phyloP scores from a whole-genome alignment of 1,140 invertebrate species.

The Leptopilina clavipes region DNA sequence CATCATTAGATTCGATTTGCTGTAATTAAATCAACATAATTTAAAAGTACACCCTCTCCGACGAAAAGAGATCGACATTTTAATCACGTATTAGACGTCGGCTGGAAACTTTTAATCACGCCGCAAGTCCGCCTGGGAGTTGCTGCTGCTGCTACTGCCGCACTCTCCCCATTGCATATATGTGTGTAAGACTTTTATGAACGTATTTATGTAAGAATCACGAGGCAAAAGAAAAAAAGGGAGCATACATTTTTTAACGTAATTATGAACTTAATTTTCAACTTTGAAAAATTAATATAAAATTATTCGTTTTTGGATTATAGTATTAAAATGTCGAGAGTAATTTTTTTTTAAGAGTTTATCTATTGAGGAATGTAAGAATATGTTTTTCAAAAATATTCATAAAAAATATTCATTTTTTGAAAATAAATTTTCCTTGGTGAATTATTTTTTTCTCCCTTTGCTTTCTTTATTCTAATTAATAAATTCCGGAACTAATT shows the following conservation, averaged over 20 bases:
- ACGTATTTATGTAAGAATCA: not conserved
- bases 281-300: not conserved
- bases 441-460: too few relatives aligned
- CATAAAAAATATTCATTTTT: too few relatives aligned
- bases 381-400: too few relatives aligned
- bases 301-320: too few relatives aligned
- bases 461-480: too few relatives aligned
- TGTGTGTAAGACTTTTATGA: conserved; percentile 1
- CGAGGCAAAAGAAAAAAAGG: conserved; percentile 4
- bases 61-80: conserved; percentile 31
- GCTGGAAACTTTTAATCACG: conserved; percentile 23
- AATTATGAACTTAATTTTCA: conserved; percentile 12
- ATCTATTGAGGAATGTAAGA: too few relatives aligned
- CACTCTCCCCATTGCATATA: not conserved
- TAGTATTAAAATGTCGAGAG: too few relatives aligned
- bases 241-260: not conserved
- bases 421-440: too few relatives aligned
- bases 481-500: too few relatives aligned
- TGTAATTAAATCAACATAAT: conserved; percentile 23
- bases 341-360: too few relatives aligned
- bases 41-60: conserved; percentile 9
- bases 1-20: conserved; percentile 28
- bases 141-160: not conserved
- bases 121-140: conserved; percentile 14
- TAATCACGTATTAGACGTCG: conserved; percentile 30